These are phyloP conservation scores for Clarias laeviceps DNA, from an alignment of 2,797 vertebrate species.

Conservation along the genomic window DNA sequence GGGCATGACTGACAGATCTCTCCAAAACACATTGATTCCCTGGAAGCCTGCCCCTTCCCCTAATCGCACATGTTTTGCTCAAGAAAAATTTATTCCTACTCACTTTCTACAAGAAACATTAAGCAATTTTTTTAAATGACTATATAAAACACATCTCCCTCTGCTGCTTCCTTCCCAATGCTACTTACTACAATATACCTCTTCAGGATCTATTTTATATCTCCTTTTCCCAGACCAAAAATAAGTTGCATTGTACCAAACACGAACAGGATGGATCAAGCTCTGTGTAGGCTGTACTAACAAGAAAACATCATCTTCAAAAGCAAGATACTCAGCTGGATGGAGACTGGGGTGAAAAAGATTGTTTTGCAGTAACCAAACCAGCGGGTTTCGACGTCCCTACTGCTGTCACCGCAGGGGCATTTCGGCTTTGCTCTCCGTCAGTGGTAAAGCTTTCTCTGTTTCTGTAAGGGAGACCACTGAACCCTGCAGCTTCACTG, in stretches of 20 bases:
- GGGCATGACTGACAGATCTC: background rate
- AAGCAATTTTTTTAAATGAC: background rate
- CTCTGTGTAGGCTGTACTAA: background rate
- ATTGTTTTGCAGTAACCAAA: slow-evolving; percentile 25
- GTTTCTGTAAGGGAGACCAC: slow-evolving; percentile 24
- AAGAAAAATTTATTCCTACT: background rate
- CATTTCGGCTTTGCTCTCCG: slow-evolving; percentile 3
- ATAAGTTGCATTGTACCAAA: background rate
- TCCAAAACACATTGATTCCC: background rate
- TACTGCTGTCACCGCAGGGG: background rate
- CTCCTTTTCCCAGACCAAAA: background rate
- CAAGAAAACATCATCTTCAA: slow-evolving; percentile 6
- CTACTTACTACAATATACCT: background rate
- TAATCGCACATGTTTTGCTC: background rate
- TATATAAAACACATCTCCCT: background rate
- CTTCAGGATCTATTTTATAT: background rate
- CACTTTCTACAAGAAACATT: background rate
- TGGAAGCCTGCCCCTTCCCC: background rate
- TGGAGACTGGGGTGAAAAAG: slow-evolving; percentile 11
- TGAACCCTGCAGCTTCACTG: slow-evolving; percentile 51
- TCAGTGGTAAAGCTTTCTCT: slow-evolving; percentile 24
- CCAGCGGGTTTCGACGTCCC: slow-evolving; percentile 6
- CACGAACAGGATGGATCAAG: background rate
- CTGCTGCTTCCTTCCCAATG: no score
- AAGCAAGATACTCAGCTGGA: slow-evolving; percentile 2